Conservation (phyloP, 2,113 vertebrate species). For the Neolamprologus fasciatus region DNA sequence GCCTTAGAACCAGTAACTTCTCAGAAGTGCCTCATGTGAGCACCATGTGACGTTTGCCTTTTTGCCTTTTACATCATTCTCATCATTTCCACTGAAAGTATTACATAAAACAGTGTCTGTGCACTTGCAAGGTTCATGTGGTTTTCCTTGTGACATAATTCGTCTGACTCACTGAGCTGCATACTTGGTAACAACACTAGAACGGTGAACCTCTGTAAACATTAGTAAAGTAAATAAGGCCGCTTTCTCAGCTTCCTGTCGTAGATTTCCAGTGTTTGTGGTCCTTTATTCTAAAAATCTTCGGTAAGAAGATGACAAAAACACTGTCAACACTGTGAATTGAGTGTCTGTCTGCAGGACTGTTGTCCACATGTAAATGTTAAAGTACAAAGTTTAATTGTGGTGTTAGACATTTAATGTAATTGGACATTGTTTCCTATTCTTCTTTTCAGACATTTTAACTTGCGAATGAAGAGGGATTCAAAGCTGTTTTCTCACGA, state of each 20-base stretch:
- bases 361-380: background rate
- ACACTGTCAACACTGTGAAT: background rate
- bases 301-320: background rate
- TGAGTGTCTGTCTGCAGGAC: background rate
- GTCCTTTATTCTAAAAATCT: background rate
- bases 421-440: background rate
- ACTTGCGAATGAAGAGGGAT: conserved; percentile 91
- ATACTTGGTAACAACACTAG: background rate
- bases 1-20: background rate
- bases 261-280: background rate
- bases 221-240: background rate
- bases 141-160: background rate
- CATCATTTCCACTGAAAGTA: background rate
- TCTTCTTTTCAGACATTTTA: conserved; percentile 81
- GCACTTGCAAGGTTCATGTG: background rate
- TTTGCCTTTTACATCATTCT: background rate
- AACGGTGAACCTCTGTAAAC: background rate
- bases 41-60: conserved; percentile 28
- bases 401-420: background rate
- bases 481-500: conserved; percentile 84
- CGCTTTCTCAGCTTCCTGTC: background rate
- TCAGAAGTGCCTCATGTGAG: conserved; percentile 28
- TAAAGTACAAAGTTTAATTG: background rate
- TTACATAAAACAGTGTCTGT: background rate
- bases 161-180: background rate